phyloP scores from a whole-genome alignment of 2,113 vertebrate species.

The Microcebus griseorufus region DNA sequence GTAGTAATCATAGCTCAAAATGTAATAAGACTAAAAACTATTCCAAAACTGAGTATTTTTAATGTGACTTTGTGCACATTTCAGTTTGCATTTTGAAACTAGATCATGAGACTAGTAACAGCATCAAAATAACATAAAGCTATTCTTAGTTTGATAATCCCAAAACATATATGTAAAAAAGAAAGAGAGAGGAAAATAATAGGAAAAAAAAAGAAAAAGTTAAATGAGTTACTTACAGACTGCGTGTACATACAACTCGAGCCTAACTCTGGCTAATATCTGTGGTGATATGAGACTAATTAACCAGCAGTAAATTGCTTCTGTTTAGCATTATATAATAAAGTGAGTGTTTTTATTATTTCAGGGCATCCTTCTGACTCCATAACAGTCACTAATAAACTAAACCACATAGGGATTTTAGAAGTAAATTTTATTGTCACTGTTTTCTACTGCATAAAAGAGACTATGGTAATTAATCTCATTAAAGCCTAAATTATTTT shows the following conservation, averaged over 20 bases:
- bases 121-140: conserved; percentile 4
- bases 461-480: background rate
- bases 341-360: conserved; percentile 40
- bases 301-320: background rate
- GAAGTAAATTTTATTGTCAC: conserved; percentile 48
- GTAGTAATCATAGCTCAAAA: conserved; percentile 10
- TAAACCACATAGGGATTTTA: conserved; percentile 37
- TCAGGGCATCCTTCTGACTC: background rate
- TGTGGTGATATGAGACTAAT: background rate
- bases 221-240: background rate
- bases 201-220: background rate
- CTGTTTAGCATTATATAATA: conserved; percentile 41
- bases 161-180: background rate
- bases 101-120: background rate
- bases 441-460: conserved; percentile 37
- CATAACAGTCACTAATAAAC: conserved; percentile 9
- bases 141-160: conserved; percentile 14
- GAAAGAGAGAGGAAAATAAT: background rate
- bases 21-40: conserved; percentile 41
- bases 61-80: conserved; percentile 41
- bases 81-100: conserved; percentile 53
- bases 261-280: background rate
- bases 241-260: background rate
- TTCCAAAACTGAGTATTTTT: conserved; percentile 54
- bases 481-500: conserved; percentile 12